These are phyloP conservation scores for Paradisaea rubra DNA, from an alignment of 2,113 vertebrate genomes.

Conservation along the genomic window DNA sequence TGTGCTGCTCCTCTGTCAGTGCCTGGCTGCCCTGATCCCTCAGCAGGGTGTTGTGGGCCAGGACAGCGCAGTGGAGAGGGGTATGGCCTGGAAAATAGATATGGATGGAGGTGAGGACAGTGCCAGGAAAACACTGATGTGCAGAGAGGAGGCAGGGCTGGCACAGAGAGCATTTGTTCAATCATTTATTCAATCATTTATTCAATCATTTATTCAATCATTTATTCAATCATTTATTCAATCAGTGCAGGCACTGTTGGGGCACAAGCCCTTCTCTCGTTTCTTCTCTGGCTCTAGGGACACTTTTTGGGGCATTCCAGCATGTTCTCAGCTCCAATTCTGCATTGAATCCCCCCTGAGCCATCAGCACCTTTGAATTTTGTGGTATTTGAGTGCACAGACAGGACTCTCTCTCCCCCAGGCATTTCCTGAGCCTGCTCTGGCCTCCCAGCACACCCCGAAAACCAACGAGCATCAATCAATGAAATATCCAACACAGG, in stretches of 20 bases:
- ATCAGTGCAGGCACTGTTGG: background rate
- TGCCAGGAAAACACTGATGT: rapidly evolving
- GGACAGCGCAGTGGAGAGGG: conserved; percentile 56
- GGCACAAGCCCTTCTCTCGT: background rate
- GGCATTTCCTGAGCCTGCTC: background rate
- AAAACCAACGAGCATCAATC: rapidly evolving
- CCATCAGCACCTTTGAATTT: background rate
- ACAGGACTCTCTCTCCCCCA: background rate
- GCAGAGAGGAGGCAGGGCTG: background rate
- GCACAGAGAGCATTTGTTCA: rapidly evolving
- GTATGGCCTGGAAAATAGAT: conserved; percentile 21
- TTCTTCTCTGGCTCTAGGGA: background rate
- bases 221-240: rapidly evolving
- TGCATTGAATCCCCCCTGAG: background rate
- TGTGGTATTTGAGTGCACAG: background rate
- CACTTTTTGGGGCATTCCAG: background rate
- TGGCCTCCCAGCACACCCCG: background rate
- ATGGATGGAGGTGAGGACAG: rapidly evolving
- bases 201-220: too few relatives aligned
- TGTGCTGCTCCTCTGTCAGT: background rate
- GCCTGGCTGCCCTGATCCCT: background rate
- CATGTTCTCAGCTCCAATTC: rapidly evolving
- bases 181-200: rapidly evolving
- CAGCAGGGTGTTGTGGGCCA: conserved; percentile 50
- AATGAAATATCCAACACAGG: rapidly evolving